phyloP scores from a whole-genome alignment of 2,113 vertebrate species.

The Phalacrocorax brasilianus region DNA sequence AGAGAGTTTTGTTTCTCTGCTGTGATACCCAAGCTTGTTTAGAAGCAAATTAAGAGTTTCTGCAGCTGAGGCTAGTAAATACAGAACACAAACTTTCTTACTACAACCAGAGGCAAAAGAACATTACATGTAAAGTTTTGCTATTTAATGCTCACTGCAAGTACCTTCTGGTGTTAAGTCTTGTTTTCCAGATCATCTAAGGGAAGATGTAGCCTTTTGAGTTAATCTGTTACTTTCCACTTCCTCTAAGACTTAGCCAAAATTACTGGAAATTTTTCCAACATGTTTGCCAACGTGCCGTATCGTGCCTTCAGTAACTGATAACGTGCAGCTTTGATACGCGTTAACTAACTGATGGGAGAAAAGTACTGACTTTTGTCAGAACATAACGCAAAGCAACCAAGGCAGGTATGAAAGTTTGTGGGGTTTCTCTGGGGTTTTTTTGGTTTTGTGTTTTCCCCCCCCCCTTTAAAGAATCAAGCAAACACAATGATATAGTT shows the following conservation, averaged over 20 bases:
- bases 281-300: neutral
- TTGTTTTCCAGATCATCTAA: neutral
- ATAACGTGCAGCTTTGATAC: neutral
- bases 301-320: neutral
- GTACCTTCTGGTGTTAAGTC: neutral
- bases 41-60: neutral
- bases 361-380: neutral
- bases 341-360: neutral
- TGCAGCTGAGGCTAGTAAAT: neutral
- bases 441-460: no score
- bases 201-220: neutral
- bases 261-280: constrained; percentile 27
- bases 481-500: neutral
- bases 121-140: neutral
- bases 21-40: neutral
- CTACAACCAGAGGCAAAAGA: neutral
- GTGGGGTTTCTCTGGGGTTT: no score
- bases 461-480: neutral
- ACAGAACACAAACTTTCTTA: neutral
- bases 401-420: neutral
- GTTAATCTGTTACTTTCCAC: neutral
- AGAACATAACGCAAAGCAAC: neutral
- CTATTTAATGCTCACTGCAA: neutral
- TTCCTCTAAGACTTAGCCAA: neutral
- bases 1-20: neutral